Percentiles rank a stretch among this genome's conserved stretches.
These are phyloP conservation scores for Bhutanitis thaidina DNA, from an alignment of 2,888 invertebrate species.

Conservation along the genomic window DNA sequence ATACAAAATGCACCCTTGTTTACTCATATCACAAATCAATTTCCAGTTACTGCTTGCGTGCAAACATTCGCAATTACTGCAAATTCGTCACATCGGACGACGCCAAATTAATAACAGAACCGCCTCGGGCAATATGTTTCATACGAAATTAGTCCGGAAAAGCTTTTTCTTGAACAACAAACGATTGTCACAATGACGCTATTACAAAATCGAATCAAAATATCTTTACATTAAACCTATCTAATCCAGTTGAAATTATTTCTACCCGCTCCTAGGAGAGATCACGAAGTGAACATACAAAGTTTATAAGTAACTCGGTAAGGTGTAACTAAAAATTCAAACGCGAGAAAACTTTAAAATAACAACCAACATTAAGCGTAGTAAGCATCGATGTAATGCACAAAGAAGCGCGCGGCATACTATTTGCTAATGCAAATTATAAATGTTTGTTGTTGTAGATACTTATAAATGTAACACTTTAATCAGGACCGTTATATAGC, in stretches of 20 bases:
- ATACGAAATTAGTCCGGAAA: no score
- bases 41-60: neutral
- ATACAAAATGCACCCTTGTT: neutral
- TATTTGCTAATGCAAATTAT: slow-evolving; percentile 1
- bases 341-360: neutral
- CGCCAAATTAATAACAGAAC: neutral
- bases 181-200: no score
- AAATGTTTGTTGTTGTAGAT: no score
- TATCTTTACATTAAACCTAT: no score
- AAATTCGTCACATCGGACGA: neutral
- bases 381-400: slow-evolving; percentile 1
- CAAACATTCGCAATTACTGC: neutral
- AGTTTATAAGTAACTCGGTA: slow-evolving; percentile 1
- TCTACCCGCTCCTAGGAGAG: no score
- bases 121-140: slow-evolving; percentile 1
- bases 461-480: no score
- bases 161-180: no score
- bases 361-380: slow-evolving; percentile 5
- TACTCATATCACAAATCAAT: neutral
- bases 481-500: no score
- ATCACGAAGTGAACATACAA: slow-evolving; percentile 2
- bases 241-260: no score
- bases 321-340: slow-evolving; percentile 13
- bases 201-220: no score
- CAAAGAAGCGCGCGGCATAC: neutral